Evolutionary conservation across 2,113 vertebrate genomes (phyloP).

Genomic region (Scytalopus superciliaris): DNA sequence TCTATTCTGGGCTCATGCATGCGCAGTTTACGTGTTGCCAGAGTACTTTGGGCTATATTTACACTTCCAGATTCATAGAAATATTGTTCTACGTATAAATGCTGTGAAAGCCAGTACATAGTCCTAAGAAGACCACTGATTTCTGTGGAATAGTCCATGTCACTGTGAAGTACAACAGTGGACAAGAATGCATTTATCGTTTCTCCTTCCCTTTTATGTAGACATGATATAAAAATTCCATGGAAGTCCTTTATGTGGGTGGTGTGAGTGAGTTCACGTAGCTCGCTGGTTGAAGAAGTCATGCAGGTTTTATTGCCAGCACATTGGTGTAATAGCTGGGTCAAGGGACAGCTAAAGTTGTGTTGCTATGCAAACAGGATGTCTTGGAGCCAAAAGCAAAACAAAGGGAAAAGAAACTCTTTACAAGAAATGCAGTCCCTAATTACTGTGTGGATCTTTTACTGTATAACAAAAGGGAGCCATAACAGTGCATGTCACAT

Average conservation of each 20-base stretch:
- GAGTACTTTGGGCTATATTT: slow-evolving; percentile 2
- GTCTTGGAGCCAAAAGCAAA: not conserved
- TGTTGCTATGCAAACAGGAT: not conserved
- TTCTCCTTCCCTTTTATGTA: not conserved
- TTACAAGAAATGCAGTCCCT: not conserved
- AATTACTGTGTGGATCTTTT: not conserved
- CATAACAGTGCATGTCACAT: not conserved
- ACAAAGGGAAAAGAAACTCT: not conserved
- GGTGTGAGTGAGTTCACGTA: not conserved
- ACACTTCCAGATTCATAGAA: not conserved
- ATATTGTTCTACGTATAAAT: not conserved
- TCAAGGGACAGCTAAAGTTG: not conserved
- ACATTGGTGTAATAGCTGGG: not conserved
- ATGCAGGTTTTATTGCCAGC: not conserved
- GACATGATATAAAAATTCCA: not conserved
- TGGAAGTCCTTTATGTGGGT: not conserved
- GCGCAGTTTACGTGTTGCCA: not conserved
- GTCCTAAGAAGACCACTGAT: not conserved
- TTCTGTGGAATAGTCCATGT: not conserved
- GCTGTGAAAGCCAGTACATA: fast-evolving
- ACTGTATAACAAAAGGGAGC: not conserved
- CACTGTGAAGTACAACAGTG: not conserved
- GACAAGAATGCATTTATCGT: not conserved
- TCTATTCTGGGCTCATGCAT: not conserved
- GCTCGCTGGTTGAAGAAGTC: not conserved